phyloP scores from a whole-genome alignment of 2,113 vertebrate species.

The Leptosomus discolor region DNA sequence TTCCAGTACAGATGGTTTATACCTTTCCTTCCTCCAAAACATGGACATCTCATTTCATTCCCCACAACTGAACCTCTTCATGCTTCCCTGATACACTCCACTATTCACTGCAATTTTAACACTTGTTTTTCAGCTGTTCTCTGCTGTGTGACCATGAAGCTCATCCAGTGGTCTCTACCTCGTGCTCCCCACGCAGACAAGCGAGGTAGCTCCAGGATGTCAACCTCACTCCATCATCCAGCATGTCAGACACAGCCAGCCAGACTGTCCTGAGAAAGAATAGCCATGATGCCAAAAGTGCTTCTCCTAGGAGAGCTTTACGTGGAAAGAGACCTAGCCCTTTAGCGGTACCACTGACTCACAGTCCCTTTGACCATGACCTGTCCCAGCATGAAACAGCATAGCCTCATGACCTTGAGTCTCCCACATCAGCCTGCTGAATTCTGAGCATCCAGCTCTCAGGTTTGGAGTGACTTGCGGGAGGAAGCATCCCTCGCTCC shows the following conservation, averaged over 20 bases:
- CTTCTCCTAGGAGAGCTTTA: neutral
- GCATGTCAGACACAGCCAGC: neutral
- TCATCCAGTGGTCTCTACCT: neutral
- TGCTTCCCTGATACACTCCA: neutral
- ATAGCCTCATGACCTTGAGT: fast-evolving
- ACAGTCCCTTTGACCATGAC: neutral
- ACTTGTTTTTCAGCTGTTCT: neutral
- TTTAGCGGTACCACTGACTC: neutral
- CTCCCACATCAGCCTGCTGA: neutral
- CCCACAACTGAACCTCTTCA: neutral
- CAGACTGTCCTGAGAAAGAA: neutral
- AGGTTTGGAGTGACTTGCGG: neutral
- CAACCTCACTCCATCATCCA: fast-evolving
- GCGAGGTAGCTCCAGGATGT: neutral
- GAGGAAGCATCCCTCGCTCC: neutral
- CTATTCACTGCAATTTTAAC: neutral
- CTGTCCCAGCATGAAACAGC: neutral
- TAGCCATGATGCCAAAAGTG: neutral
- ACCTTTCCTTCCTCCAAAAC: neutral
- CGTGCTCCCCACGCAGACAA: fast-evolving
- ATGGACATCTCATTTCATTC: neutral
- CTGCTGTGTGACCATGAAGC: neutral
- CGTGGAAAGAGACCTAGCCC: neutral
- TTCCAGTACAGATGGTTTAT: neutral
- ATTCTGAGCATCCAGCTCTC: neutral